Conservation (phyloP, 2,888 invertebrate genomes). For the Lithophane semibrunnea region DNA sequence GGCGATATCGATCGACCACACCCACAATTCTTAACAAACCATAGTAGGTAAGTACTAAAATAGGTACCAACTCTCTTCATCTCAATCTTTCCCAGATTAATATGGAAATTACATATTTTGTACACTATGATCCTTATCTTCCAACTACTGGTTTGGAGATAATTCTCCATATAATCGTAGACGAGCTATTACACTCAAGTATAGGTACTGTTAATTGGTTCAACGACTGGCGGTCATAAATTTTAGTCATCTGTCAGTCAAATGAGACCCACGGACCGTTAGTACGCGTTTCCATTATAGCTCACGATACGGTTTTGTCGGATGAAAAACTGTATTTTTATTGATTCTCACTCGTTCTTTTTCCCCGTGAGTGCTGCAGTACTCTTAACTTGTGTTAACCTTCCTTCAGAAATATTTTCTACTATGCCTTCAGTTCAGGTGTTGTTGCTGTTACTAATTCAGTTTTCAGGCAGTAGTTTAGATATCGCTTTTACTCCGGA, state of each 20-base stretch:
- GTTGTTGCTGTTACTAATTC: neutral
- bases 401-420: neutral
- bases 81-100: constrained; percentile 57
- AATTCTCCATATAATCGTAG: constrained; percentile 59
- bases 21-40: constrained; percentile 36
- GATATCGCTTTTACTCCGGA: rapidly evolving
- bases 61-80: neutral
- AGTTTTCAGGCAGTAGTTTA: neutral
- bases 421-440: neutral
- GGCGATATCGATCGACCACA: constrained; percentile 28
- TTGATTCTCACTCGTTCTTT: neutral
- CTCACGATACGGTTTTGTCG: constrained; percentile 6
- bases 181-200: constrained; percentile 68
- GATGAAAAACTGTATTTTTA: neutral
- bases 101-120: constrained; percentile 63
- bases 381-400: neutral
- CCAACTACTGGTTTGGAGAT: constrained; percentile 58
- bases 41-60: neutral
- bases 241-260: constrained; percentile 85
- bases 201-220: constrained; percentile 76
- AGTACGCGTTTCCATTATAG: constrained; percentile 71
- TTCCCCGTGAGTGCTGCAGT: no score
- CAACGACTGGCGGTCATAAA: constrained; percentile 79
- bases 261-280: constrained; percentile 79
- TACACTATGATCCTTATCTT: constrained; percentile 55